A percentile compares a stretch with the other conserved stretches of the same genome.
Conservation (phyloP, 2,797 vertebrate genomes). For the Thalassophryne amazonica region DNA sequence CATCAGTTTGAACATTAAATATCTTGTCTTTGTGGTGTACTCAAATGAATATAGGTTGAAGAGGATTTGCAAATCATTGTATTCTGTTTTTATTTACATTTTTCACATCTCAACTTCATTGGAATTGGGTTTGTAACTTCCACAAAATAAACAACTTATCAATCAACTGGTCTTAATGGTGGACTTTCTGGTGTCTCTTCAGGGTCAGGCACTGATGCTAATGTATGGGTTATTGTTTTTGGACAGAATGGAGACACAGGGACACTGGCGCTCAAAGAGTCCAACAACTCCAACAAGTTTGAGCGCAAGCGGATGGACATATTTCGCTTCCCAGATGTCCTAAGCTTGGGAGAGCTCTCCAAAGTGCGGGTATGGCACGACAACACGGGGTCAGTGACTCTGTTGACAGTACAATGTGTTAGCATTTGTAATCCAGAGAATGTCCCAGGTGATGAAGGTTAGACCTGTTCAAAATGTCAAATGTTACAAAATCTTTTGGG, state of each 20-base stretch:
- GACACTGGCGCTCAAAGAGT: conserved; percentile 86
- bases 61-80: too few species aligned
- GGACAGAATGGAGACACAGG: conserved; percentile 93
- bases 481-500: too few species aligned
- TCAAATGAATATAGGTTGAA: too few species aligned
- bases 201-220: conserved; percentile 94
- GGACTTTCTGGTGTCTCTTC: background rate
- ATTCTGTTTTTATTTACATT: too few species aligned
- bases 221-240: conserved; percentile 88
- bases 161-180: background rate
- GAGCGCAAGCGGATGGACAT: conserved; percentile 89
- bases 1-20: too few species aligned
- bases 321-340: conserved; percentile 85
- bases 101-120: too few species aligned
- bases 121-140: too few species aligned
- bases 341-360: conserved; percentile 94
- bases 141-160: too few species aligned
- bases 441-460: too few species aligned
- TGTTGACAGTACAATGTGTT: background rate
- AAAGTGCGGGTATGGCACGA: conserved; percentile 96
- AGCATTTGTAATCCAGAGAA: too few species aligned
- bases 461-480: too few species aligned
- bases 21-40: too few species aligned
- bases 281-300: conserved; percentile 93
- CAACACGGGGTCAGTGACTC: conserved; percentile 85